A percentile compares a stretch with the other conserved stretches of the same genome.
Evolutionary conservation across 2,797 vertebrate species (phyloP).

Genomic region (Acanthurus lineatus): DNA sequence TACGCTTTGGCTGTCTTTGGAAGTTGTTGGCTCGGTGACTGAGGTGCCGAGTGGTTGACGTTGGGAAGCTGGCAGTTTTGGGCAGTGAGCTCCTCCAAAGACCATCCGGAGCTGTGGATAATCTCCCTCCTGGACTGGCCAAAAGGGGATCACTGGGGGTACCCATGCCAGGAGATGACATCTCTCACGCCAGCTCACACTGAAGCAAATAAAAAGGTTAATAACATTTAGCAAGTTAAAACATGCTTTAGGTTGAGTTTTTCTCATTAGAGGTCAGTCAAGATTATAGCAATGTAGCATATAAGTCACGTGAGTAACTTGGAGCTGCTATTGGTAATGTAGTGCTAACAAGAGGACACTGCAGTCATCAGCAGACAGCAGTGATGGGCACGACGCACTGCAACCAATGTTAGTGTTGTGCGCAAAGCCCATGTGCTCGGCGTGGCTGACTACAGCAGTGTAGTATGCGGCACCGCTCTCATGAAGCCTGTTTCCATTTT

Average conservation of each 20-base stretch:
- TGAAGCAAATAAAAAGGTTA: slow-evolving; percentile 50
- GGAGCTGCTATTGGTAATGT: slow-evolving; percentile 17
- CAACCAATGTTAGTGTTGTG: slow-evolving; percentile 78
- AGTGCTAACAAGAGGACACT: slow-evolving; percentile 68
- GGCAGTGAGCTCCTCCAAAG: slow-evolving; percentile 85
- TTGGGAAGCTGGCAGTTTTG: slow-evolving; percentile 88
- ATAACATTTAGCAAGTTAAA: slow-evolving; percentile 15
- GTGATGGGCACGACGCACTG: slow-evolving; percentile 78
- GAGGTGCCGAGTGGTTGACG: slow-evolving; percentile 90
- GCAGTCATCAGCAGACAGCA: slow-evolving; percentile 65
- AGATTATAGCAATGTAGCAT: slow-evolving; percentile 27
- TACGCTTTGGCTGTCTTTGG: slow-evolving; percentile 95
- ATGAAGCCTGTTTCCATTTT: slow-evolving; percentile 73
- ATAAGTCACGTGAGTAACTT: slow-evolving; percentile 16
- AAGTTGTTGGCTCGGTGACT: slow-evolving; percentile 99
- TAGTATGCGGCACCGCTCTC: slow-evolving; percentile 73
- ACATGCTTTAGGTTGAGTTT: background rate
- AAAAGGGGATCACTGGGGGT: slow-evolving; percentile 87
- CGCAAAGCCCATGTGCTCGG: slow-evolving; percentile 86
- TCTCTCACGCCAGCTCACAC: slow-evolving; percentile 73
- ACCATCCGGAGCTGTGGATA: slow-evolving; percentile 77
- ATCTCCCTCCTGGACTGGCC: slow-evolving; percentile 84
- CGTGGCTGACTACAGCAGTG: slow-evolving; percentile 72
- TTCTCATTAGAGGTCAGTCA: slow-evolving; percentile 46
- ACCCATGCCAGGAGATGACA: slow-evolving; percentile 88